Evolutionary conservation across 1,140 invertebrate genomes (phyloP), one percentile per base, ranked within the genome.

Genomic region (Pseudomyrmex gracilis): DNA sequence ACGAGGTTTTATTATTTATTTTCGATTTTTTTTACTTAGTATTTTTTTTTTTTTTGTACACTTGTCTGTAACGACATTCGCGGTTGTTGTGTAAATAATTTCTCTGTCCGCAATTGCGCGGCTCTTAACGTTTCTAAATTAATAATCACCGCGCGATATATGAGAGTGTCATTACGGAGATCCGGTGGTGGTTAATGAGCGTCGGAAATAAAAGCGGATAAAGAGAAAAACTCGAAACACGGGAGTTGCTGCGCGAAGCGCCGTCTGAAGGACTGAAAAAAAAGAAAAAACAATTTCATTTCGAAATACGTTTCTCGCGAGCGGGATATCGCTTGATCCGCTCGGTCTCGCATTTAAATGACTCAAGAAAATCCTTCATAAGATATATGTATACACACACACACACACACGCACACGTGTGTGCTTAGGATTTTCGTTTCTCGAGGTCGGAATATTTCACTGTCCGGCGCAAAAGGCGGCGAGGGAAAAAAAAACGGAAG

Each of bases 341-440:
- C 7, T 20, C 66, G 24, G 51, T 24, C 20, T 58, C 51, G 15
- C 49, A 49, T 71, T 80, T 71, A 43, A 80, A 71, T 80, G 43
- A 45, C 66, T 80, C 20, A 63, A 82, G 78, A 74, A 82, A 64
- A 74, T 74, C 70, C 17, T 63, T 63, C 74, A 53, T 47, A 47
- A 63, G 24, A 64, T 43, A 71, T 57, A 45, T 43, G 17, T 61
- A 9, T 34, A 34, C 7, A 34, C 0, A 5, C 7, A 34, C 34
- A 34, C 0, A 7, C 7, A 9, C n/a, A 13, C 58, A 24, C 9
- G n/a, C 13, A 51, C 13, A 51, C 3, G 13, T 51, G 12, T 51
- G 51, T 53, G 63, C 47, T 74, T 82, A 74, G 70, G 24, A 3
- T n/a, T 61, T 82, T 15, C 8, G 68, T 73, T 61, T 82, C 55